Base-by-base conservation (phyloP, 2,797 vertebrate genomes). In the Lepus townsendii region DNA sequence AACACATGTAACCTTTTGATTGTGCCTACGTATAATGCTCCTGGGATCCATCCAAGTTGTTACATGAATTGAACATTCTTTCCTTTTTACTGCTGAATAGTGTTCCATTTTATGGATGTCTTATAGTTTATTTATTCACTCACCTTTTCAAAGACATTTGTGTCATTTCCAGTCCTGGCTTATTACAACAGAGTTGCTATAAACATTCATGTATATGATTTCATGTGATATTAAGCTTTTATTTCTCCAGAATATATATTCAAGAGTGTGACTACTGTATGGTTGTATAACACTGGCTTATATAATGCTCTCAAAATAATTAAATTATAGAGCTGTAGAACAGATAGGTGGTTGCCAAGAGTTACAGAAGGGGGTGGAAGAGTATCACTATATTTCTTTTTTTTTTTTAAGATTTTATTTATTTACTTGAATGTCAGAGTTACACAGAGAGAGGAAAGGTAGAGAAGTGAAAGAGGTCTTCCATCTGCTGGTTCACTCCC, bases 21-120 rank as follows among this genome's bases (percentile, higher is more conserved):
- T 80, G 83, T 47, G 35, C 9, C 66, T 65, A 84, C 95, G 57
- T 14, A 84, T 62, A 88, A 87, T 52, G 9, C n/a, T 62, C 57
- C 73, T 93, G 32, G 83, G 22, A 87, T 83, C 42, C 60, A 95
- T 76, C 19, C 68, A 95, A 94, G 86, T 80, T 91, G 17, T 16
- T 79, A 8, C 16, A 72, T 88, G 30, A 66, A 86, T 76, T 54
- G 95, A 68, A 11, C 50, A 32, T 77, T 76, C 42, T 22, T 76
- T 77, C 68, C 11, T 68, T 87, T 96, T 84, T 57, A 77, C 4
- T 88, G 30, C 26, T 84, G 57, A 68, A 16, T 77, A 85, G 32
- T 60, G 93, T 83, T 69, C 50, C 42, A 91, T 47, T 83, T 22
- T 19, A 86, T 52, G 35, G 22, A 73, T 68, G 27, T 82, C 69